Base-by-base conservation (phyloP, 2,797 vertebrate genomes). In the Loriculus beryllinus region DNA sequence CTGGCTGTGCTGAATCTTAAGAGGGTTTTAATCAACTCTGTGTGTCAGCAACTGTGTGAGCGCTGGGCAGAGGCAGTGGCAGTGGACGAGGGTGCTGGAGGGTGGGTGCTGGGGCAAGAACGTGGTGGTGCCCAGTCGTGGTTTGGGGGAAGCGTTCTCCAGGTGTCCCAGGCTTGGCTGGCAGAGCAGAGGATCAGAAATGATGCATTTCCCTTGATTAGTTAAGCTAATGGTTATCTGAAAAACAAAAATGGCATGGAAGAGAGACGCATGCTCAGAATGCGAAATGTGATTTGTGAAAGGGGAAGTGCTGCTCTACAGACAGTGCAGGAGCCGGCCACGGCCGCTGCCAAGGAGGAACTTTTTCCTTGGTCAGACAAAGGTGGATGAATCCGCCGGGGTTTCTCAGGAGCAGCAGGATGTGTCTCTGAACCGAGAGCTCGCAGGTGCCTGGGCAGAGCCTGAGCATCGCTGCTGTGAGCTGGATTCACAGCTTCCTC, bases 181-280 rank as follows among this genome's bases (percentile, higher is more conserved):
- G 49, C 78, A 16, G 88, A 72, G 77, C 75, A 26, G 29, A 14
- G 13, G 1, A 64, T 92, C 84, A 87, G 81, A 78, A 92, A 71
- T 7, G 2, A 86, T 79, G 88, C 84, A 3, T 87, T 92, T 94
- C 83, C 79, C 90, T 88, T 62, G 84, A 95, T 95, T 94, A 94
- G 92, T 95, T 84, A 91, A 92, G 88, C 82, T 93, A 92, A 92
- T 96, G 92, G 86, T 96, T 96, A 86, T 93, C 88, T 94, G 89
- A 92, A 96, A 94, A 93, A 81, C 92, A 94, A 95, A 90, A 95
- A 89, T 91, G 96, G 89, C 92, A 91, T 68, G 93, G 86, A 65
- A 95, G 91, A 92, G 94, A 75, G 92, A 78, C 94, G 92, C 91
- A 93, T 95, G 96, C 96, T 96, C 95, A 91, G 95, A 92, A 93